These are phyloP conservation scores for Trypoxylus dichotomus DNA, from an alignment of 1,140 invertebrate genomes.

Conservation along the genomic window DNA sequence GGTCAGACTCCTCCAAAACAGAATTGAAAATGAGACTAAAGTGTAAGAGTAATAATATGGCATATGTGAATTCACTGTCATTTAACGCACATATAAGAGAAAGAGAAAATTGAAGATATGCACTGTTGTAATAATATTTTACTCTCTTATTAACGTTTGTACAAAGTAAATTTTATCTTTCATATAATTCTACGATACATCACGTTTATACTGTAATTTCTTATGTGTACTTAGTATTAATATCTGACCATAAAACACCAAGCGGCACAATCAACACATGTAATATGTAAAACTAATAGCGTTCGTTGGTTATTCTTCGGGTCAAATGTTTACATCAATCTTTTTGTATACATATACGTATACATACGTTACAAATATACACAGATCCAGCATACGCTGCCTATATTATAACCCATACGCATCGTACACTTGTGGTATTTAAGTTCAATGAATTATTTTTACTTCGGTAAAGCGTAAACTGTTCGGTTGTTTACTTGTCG, in stretches of 20 bases:
- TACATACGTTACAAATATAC: not conserved
- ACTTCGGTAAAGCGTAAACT: slow-evolving; percentile 32
- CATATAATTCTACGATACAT: no score
- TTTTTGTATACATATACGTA: not conserved
- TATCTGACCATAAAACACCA: not conserved
- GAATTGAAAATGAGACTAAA: no score
- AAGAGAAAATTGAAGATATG: no score
- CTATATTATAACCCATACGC: not conserved
- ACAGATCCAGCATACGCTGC: not conserved
- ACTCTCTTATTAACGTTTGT: no score
- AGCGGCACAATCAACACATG: not conserved
- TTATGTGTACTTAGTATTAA: no score
- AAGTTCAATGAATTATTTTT: slow-evolving; percentile 24
- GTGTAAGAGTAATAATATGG: no score
- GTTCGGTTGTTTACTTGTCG: slow-evolving; percentile 43
- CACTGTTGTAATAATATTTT: no score
- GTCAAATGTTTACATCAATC: slow-evolving; percentile 9
- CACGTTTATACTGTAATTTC: no score
- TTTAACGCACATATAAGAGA: no score
- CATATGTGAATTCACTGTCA: no score
- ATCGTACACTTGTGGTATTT: slow-evolving; percentile 9
- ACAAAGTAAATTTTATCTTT: no score
- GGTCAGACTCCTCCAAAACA: no score
- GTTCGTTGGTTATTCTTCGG: slow-evolving; percentile 13
- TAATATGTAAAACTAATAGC: not conserved